Base-by-base conservation (phyloP, 2,113 vertebrate species). In the Halichoeres trimaculatus region DNA sequence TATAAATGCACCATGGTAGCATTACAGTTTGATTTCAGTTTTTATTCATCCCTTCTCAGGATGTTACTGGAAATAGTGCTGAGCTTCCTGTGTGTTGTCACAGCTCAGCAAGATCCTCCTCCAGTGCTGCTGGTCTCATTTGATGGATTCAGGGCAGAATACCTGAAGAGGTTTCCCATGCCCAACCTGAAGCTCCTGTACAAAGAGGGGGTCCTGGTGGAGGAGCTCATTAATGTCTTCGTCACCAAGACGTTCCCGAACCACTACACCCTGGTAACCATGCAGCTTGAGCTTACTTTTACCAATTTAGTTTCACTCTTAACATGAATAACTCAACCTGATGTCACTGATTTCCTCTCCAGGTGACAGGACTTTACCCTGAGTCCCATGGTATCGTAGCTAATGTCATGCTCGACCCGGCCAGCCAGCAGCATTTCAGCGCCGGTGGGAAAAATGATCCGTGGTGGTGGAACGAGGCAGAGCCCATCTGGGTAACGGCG, bases 171-270 rank as follows among this genome's bases (percentile, higher is more conserved):
- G 60, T 98, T 96, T 66, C 76, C 93, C 23, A 94, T 98, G 77
- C 96, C 95, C 8, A 95, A 99, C 80, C 96, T 99, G 70, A 91
- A 91, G 83, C 92, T 83, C 59, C 87, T 95, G 45, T 96, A 97
- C 86, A 86, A 90, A 43, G 93, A 94, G 10, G 98, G 98, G 2
- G 93, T 98, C 45, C 90, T 96, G 53, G 98, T 99, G 34, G 95
- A 95, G 81, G 81, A 96, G 14, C 90, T 99, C 60, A 94, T 65
- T 5, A 99, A 98, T 24, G 85, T 95, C 78, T 99, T 98, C 62
- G 93, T 96, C 91, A 99, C 98, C 61, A 99, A 99, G 91, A 99
- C 97, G 0, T 98, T 98, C 85, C 97, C 98, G 43, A 99, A 99
- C 89, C 98, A 99, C 88, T 98, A 99, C 40, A 97, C 95, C 75